Percentiles rank a stretch among this genome's conserved stretches.
Evolutionary conservation across 2,888 invertebrate species (phyloP).

Genomic region (Mimas tiliae): DNA sequence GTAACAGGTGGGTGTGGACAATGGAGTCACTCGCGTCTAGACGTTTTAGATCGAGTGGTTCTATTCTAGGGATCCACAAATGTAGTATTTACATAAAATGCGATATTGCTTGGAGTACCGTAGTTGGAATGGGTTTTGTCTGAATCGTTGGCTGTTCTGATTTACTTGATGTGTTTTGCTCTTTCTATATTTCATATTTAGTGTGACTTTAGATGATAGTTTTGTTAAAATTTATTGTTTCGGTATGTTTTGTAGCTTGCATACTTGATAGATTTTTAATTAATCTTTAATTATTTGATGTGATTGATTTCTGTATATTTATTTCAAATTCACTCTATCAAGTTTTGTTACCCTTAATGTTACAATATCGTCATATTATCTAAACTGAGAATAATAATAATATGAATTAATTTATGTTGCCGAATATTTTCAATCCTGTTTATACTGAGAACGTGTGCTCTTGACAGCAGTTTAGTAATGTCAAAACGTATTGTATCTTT

Average conservation of each 20-base stretch:
- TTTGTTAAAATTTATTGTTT: not conserved
- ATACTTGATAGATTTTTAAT: not conserved
- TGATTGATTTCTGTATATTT: no score
- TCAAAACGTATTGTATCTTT: slow-evolving; percentile 2
- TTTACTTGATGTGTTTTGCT: slow-evolving; percentile 16
- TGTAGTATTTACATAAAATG: slow-evolving; percentile 20
- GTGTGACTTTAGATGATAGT: not conserved
- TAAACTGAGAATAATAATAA: no score
- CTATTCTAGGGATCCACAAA: slow-evolving; percentile 7
- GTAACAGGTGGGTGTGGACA: slow-evolving; percentile 8
- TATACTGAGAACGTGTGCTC: not conserved
- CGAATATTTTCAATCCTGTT: no score
- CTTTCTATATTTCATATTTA: slow-evolving; percentile 6
- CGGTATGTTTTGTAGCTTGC: not conserved
- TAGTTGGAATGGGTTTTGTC: slow-evolving; percentile 15
- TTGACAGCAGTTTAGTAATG: not conserved
- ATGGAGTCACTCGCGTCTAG: slow-evolving; percentile 3
- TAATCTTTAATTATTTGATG: no score
- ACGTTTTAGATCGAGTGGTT: slow-evolving; percentile 10
- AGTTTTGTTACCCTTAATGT: not conserved
- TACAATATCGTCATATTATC: no score
- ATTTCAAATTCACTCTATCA: no score
- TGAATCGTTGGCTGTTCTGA: slow-evolving; percentile 8
- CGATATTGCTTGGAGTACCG: slow-evolving; percentile 17
- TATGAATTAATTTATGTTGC: no score